Conservation (phyloP, 2,797 vertebrate genomes). For the Halcyon leucocephala region DNA sequence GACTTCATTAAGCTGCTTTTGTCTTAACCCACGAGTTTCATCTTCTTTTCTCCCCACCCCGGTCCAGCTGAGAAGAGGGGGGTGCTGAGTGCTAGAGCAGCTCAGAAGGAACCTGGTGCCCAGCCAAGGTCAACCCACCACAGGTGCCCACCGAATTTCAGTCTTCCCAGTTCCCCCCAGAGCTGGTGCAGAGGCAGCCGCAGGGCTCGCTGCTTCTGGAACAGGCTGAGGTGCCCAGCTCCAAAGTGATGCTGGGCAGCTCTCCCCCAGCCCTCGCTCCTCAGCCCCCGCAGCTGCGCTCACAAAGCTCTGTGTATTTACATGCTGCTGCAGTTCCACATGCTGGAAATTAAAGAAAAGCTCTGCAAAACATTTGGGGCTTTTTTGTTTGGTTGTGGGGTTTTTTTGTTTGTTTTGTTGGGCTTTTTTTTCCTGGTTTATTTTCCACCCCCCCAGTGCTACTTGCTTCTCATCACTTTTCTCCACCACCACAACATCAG, state of each 20-base stretch:
- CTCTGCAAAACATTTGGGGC: not conserved
- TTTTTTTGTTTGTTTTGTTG: too few species aligned
- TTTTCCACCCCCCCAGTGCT: too few species aligned
- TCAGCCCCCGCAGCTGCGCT: slow-evolving; percentile 5
- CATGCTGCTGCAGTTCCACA: slow-evolving; percentile 4
- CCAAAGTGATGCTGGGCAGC: not conserved
- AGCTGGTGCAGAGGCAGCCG: accelerated
- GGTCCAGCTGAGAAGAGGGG: too few species aligned
- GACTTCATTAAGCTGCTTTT: too few species aligned
- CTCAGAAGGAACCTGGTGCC: too few species aligned
- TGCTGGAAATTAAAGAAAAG: not conserved
- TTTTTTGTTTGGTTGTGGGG: not conserved
- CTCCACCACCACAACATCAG: not conserved
- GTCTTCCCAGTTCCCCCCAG: not conserved
- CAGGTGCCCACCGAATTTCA: too few species aligned
- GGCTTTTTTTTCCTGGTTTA: too few species aligned
- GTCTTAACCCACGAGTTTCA: too few species aligned
- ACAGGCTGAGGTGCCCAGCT: not conserved
- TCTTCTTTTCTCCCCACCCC: too few species aligned
- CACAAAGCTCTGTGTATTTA: slow-evolving; percentile 35
- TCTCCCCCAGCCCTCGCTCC: not conserved
- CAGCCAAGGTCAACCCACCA: too few species aligned
- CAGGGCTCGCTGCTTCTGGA: not conserved
- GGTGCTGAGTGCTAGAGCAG: too few species aligned
- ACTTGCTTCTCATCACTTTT: not conserved